Evolutionary conservation across 2,888 invertebrate species (phyloP), one percentile per base, ranked within the genome.

Genomic region (Rhopalosiphum nymphaeae): DNA sequence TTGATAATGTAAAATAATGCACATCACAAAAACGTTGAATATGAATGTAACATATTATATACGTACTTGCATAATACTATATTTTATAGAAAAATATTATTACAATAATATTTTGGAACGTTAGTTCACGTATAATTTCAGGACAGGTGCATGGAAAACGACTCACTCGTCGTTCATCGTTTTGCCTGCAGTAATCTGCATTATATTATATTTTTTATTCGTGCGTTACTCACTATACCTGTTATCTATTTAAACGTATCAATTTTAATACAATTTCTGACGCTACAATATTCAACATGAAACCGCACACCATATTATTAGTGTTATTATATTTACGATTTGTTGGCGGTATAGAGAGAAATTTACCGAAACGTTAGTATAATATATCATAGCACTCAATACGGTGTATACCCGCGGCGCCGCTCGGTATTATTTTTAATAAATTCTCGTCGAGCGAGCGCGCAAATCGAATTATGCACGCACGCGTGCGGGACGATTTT

Each of bases 391-490:
- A 25, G 78, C 78, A 42, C 36, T 36, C 21, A 78, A 53, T n/a
- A 36, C 5, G 25, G 36, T n/a, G 36, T 26, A 36, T 49, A 88
- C 88, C 49, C 36, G 88, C 36, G 88, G 46, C 53, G 53, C 36
- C 49, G 53, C 1, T n/a, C 25, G 49, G 53, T 53, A 53, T 88
- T 88, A 53, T 88, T 88, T 78, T 78, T 36, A 78, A 78, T 78
- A 88, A 53, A 88, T 88, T 88, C 88, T 53, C 57, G 42, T 42
- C 13, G 42, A 36, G 89, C 26, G 44, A 42, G n/a, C 89, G 42
- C 56, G 44, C 29, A 57, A 89, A 89, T 89, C 29, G 13, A 89
- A 89, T 89, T 89, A 89, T 57, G 56, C 56, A 89, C 29, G 89
- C 85, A 44, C 57, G 57, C 89, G 89, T 88, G 88, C 36, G 53